These are phyloP conservation scores for Drosophila tani DNA, from an alignment of 1,140 invertebrate genomes.

Conservation along the genomic window DNA sequence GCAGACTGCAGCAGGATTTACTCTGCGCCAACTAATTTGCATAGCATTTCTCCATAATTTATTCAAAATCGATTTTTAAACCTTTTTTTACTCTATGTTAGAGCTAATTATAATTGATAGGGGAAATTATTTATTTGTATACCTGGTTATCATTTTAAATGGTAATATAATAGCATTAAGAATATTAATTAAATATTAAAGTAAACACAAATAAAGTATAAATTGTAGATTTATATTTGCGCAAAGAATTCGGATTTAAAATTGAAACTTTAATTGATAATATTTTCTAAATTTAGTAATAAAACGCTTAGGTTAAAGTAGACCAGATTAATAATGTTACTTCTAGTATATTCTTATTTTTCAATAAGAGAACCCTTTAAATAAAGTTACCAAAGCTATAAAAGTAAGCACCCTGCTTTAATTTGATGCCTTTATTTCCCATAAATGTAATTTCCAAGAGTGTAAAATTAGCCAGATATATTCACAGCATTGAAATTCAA, in stretches of 20 bases:
- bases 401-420: neutral
- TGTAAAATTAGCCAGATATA: conserved; percentile 1
- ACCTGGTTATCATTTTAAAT: too few relatives aligned
- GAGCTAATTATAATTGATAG: neutral
- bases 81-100: neutral
- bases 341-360: too few relatives aligned
- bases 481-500: conserved; percentile 1
- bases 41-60: neutral
- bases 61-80: neutral
- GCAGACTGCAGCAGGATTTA: neutral
- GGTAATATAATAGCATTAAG: too few relatives aligned
- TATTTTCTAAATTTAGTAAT: too few relatives aligned
- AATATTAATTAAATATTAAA: too few relatives aligned
- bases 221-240: too few relatives aligned
- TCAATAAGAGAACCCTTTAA: too few relatives aligned
- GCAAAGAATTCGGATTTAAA: too few relatives aligned
- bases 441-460: neutral
- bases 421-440: neutral
- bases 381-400: neutral
- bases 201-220: too few relatives aligned
- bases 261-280: too few relatives aligned
- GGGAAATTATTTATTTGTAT: neutral
- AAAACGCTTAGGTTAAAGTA: too few relatives aligned
- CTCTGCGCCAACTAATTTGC: neutral
- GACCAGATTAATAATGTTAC: too few relatives aligned